These are phyloP conservation scores for Scaptomyza reducta DNA, from an alignment of 2,888 invertebrate genomes.

Conservation along the genomic window DNA sequence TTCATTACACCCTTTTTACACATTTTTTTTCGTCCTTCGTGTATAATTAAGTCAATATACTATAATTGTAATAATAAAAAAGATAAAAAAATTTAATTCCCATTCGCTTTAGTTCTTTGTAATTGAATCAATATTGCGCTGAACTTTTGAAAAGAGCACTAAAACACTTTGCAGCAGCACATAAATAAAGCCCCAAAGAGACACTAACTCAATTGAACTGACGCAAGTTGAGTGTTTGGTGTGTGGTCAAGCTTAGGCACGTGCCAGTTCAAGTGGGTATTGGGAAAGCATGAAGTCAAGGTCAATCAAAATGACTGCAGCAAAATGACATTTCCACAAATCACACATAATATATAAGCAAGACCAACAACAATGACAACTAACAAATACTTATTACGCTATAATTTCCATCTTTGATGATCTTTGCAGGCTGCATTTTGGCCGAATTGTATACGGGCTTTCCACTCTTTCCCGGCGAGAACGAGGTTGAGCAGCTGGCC, in stretches of 20 bases:
- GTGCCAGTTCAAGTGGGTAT: constrained; percentile 5
- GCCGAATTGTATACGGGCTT: constrained; percentile 98
- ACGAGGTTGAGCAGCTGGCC: constrained; percentile 97
- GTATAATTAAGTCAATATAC: too few relatives aligned
- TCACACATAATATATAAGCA: not conserved
- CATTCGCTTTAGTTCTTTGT: not conserved
- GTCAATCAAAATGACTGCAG: constrained; percentile 59
- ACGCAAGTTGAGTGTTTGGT: constrained; percentile 1
- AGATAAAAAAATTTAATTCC: too few relatives aligned
- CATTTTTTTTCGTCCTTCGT: too few relatives aligned
- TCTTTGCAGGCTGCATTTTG: constrained; percentile 92
- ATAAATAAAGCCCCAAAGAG: constrained; percentile 30
- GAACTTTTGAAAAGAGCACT: constrained; percentile 16
- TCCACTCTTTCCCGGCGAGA: constrained; percentile 98
- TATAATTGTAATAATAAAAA: too few relatives aligned
- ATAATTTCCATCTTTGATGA: constrained; percentile 19
- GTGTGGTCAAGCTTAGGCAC: constrained; percentile 41
- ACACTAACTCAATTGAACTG: constrained; percentile 1
- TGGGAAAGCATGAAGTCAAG: constrained; percentile 56
- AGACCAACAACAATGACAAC: constrained; percentile 39
- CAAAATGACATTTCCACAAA: constrained; percentile 17
- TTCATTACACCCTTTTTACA: too few relatives aligned
- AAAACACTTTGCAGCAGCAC: constrained; percentile 23
- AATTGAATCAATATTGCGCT: constrained; percentile 25
- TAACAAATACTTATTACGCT: constrained; percentile 28